Evolutionary conservation across 2,797 vertebrate species (phyloP), one percentile per base, ranked within the genome.

Genomic region (Coregonus suidteri): DNA sequence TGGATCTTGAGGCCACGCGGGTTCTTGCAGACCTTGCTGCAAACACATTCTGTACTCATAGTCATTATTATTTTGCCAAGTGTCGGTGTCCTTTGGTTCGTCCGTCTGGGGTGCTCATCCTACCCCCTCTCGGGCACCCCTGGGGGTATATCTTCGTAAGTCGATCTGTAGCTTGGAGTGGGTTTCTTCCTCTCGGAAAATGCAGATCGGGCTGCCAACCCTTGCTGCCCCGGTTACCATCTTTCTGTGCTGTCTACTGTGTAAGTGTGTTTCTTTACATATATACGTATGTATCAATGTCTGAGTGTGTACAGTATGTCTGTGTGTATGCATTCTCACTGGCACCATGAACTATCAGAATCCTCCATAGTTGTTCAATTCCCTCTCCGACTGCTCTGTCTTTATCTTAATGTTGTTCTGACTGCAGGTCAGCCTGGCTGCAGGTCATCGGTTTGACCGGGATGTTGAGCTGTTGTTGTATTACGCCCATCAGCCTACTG

Each of bases 11-110:
- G 59, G 62, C 65, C 53, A 30, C 11, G 16, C 0, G 2, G 15
- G 6, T 70, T 77, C 62, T 80, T 80, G 62, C 51, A 69, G 75
- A 69, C 13, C 30, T 73, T 77, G n/a, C 75, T 76, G 70, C 74
- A 75, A 59, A 16, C 13, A 56, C 76, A 78, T 59, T 78, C 52
- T 51, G n/a, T 72, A 14, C 20, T 74, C 65, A 51, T 41, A 14
- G 11, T 76, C 30, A 34, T 69, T 70, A 69, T 51, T 56, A 2
- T 31, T 16, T 76, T 69, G 75, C 47, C 41, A 41, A 41, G 7
- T 7, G 41, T 41, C 41, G 41, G 41, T 41, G 41, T 41, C 41
- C 7, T 41, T 67, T n/a, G 9, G 3, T 75, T 41, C 74, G 15
- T 75, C 62, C 4, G 41, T 31, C 25, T 66, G 64, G 62, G 74